These are phyloP conservation scores for Oxytorus armatus DNA, from an alignment of 2,888 invertebrate species.

Conservation along the genomic window DNA sequence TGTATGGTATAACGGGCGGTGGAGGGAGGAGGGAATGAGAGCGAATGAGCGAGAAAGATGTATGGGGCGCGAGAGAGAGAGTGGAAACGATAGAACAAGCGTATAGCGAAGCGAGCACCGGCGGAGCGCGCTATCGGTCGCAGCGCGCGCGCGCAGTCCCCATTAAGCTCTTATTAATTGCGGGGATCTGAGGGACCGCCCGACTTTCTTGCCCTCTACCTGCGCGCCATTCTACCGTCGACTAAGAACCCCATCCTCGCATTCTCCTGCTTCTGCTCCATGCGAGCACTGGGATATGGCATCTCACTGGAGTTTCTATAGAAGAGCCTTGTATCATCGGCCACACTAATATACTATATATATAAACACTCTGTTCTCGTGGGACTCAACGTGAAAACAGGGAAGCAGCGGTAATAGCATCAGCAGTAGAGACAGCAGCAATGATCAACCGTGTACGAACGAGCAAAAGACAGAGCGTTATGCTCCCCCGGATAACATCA, in stretches of 20 bases:
- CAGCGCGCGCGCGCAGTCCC: constrained; percentile 76
- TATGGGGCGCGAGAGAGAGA: constrained; percentile 57
- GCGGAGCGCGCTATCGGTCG: constrained; percentile 78
- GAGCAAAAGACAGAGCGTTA: constrained; percentile 31
- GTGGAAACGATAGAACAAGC: constrained; percentile 40
- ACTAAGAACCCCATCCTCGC: constrained; percentile 75
- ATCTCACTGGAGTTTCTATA: constrained; percentile 1
- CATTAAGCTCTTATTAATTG: constrained; percentile 84
- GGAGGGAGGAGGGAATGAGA: constrained; percentile 47
- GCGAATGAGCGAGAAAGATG: constrained; percentile 51
- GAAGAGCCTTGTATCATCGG: constrained; percentile 29
- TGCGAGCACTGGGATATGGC: constrained; percentile 34
- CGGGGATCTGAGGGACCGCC: constrained; percentile 83
- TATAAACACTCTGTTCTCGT: not conserved
- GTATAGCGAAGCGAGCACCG: constrained; percentile 53
- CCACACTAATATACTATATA: not conserved
- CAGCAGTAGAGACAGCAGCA: not conserved
- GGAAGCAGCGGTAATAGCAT: constrained; percentile 21
- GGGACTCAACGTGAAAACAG: constrained; percentile 10
- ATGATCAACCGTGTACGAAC: constrained; percentile 30
- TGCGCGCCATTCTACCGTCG: constrained; percentile 81
- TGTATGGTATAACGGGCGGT: constrained; percentile 24
- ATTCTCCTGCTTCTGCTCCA: constrained; percentile 68
- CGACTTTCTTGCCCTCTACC: constrained; percentile 82
- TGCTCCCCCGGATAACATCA: constrained; percentile 29